Percentiles rank a stretch among this genome's conserved stretches.
These are phyloP conservation scores for Stichodactyla mertensii DNA, from an alignment of 64 coral and sea anemone species.

Conservation along the genomic window DNA sequence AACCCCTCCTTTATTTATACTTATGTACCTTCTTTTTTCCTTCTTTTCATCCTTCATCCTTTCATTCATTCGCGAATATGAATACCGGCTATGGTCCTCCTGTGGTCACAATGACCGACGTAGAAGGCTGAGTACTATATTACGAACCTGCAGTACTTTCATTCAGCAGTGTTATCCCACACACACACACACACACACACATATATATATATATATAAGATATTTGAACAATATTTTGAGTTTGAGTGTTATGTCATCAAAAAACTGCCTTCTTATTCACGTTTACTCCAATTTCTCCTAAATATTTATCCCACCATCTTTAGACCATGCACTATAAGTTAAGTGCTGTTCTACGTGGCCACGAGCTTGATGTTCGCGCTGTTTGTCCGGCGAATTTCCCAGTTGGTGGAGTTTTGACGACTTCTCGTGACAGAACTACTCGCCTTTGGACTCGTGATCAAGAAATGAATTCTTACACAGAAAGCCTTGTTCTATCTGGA, in stretches of 20 bases:
- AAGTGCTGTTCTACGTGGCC: constrained; percentile 80
- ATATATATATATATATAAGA: too few species aligned
- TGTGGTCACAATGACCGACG: background rate
- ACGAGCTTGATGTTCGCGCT: constrained; percentile 89
- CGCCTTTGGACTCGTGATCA: constrained; percentile 70
- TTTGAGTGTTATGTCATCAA: background rate
- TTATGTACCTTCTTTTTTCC: too few species aligned
- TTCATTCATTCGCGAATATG: too few species aligned
- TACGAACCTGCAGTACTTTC: background rate
- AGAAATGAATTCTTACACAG: constrained; percentile 54
- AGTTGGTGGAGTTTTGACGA: constrained; percentile 68
- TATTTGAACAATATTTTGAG: background rate
- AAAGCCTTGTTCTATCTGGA: constrained; percentile 86
- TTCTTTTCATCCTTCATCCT: too few species aligned
- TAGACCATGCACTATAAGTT: constrained; percentile 81
- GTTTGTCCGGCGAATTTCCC: constrained; percentile 80
- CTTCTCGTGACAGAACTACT: constrained; percentile 77
- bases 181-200: too few species aligned
- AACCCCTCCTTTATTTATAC: too few species aligned
- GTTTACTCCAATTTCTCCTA: background rate
- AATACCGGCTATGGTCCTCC: background rate
- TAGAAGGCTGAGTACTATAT: background rate
- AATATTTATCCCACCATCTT: background rate
- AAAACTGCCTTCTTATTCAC: background rate
- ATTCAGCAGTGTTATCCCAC: background rate